Percentiles rank a stretch among this genome's conserved stretches.
phyloP scores from a whole-genome alignment of 2,888 invertebrate genomes.

The Cotesia congregata region DNA sequence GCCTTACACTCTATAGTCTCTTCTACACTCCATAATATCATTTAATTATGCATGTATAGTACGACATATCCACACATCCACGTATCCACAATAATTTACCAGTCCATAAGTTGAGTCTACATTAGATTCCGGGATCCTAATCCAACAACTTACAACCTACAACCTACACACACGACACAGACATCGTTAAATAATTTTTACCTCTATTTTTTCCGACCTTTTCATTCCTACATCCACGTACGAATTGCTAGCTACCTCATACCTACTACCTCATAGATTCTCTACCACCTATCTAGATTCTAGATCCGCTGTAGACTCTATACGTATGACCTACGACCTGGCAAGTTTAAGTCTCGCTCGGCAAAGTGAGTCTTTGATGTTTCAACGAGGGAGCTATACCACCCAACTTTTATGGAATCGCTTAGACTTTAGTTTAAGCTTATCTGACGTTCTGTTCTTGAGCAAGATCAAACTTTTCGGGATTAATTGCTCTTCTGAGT shows the following conservation, averaged over 20 bases:
- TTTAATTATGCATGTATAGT: not conserved
- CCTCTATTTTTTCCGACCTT: slow-evolving; percentile 34
- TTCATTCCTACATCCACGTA: slow-evolving; percentile 21
- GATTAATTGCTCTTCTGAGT: no score
- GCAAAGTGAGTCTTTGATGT: not conserved
- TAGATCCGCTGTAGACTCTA: not conserved
- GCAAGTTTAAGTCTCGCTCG: slow-evolving; percentile 1
- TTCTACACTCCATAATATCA: slow-evolving; percentile 11
- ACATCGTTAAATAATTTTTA: slow-evolving; percentile 27
- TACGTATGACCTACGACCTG: not conserved
- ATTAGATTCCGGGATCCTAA: no score
- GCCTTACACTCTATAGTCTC: slow-evolving; percentile 14
- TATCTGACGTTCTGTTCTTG: no score
- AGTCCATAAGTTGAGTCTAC: no score
- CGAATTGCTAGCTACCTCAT: not conserved
- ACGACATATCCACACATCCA: not conserved
- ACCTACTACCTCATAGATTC: not conserved
- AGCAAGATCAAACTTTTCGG: no score
- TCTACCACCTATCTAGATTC: not conserved
- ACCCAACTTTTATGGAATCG: not conserved
- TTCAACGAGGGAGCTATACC: not conserved
- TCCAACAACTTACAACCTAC: no score
- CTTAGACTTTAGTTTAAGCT: not conserved
- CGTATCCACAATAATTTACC: slow-evolving; percentile 14
- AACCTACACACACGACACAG: not conserved